Evolutionary conservation across 2,113 vertebrate genomes (phyloP).

Genomic region (Pelodiscus sinensis): DNA sequence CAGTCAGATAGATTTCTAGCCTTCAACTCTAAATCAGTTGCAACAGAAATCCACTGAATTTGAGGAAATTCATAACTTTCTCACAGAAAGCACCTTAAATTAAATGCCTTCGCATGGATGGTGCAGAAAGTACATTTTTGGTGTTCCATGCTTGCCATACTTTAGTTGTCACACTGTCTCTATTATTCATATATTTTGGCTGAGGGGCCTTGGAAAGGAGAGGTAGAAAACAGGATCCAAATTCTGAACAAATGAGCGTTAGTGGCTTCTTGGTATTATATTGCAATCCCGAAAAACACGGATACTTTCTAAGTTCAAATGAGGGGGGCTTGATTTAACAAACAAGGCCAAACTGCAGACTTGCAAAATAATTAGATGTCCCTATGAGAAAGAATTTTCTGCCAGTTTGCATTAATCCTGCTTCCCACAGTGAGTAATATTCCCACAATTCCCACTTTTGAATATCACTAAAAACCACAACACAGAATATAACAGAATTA

Average conservation of each 20-base stretch:
- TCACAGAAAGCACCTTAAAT: not conserved
- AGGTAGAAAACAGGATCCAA: not conserved
- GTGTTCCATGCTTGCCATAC: accelerated
- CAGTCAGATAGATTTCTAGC: not conserved
- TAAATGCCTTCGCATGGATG: not conserved
- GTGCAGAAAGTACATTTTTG: not conserved
- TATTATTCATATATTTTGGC: not conserved
- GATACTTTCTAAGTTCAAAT: not conserved
- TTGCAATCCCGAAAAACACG: not conserved
- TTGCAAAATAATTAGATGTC: not conserved
- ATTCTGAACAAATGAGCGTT: not conserved
- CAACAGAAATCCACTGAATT: not conserved
- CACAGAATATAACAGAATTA: not conserved
- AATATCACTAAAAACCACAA: not conserved
- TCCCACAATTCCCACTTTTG: not conserved
- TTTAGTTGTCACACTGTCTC: not conserved
- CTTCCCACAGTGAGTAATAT: not conserved
- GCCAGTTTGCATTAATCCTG: not conserved
- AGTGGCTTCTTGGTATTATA: not conserved
- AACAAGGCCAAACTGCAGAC: not conserved
- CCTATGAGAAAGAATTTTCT: accelerated
- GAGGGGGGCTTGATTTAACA: not conserved
- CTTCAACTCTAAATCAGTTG: not conserved
- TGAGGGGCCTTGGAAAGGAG: not conserved
- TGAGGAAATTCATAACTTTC: not conserved